Base-by-base conservation (phyloP, 2,888 invertebrate species). In the Andrena hattorfiana region DNA sequence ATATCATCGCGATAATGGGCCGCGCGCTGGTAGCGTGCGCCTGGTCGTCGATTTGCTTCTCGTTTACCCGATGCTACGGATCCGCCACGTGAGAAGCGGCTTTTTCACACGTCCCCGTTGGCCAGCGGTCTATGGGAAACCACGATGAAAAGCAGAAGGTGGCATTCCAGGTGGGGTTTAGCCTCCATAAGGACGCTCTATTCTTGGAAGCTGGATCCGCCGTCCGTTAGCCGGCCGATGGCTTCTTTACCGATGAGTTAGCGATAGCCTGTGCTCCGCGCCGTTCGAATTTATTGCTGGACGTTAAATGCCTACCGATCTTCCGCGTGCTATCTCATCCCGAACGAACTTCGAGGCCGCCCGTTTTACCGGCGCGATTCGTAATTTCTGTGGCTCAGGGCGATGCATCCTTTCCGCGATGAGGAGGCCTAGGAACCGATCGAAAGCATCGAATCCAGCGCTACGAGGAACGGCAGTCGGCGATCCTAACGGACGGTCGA, bases 171-270 rank as follows among this genome's bases (percentile, higher is more conserved):
- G 74, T 86, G 89, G 86, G 87, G 90, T 87, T 42, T 89, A 90
- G 85, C 89, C 88, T 86, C 85, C 91, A 85, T 78, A 89, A 91
- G 91, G 91, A 91, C 91, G 90, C 88, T 85, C 89, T 90, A 89
- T 91, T 92, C 92, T 88, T 83, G 89, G 91, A 92, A 91, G 87
- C 85, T 85, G 87, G 89, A 90, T 87, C 88, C 82, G 75, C 68
- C 82, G 84, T 85, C 90, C 92, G 91, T 91, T 91, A 91, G 78
- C 81, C 88, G 89, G 5, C 28, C 67, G 66, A 20, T 48, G 28
- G 59, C 10, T n/a, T 4, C 13, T 51, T 32, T 32, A 2, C 7
- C 49, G 42, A 56, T 56, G 13, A 64, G 42, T 28, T 49, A 13
- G 32, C 67, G 48, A 30, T 70, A 56, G 54, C 30, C 64, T 77